phyloP scores from a whole-genome alignment of 1,140 invertebrate species.

The Pseudomyrmex sp. region DNA sequence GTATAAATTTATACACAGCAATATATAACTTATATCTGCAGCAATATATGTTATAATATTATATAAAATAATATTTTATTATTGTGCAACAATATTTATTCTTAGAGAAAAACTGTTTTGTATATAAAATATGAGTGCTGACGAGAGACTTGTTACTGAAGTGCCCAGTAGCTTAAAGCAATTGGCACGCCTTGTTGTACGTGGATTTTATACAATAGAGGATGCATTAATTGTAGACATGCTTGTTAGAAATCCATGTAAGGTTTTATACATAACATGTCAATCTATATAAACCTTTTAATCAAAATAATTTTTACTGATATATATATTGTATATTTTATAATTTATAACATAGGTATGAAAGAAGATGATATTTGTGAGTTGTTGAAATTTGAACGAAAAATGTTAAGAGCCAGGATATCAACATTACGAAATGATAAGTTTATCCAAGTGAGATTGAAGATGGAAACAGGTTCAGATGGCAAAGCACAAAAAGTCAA shows the following conservation, averaged over 20 bases:
- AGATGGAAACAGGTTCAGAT: slow-evolving; percentile 97
- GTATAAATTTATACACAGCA: too few species aligned
- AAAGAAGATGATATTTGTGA: slow-evolving; percentile 99
- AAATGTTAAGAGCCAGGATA: slow-evolving; percentile 95
- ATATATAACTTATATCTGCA: too few species aligned
- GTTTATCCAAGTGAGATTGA: slow-evolving; percentile 96
- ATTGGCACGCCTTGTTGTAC: slow-evolving; percentile 94
- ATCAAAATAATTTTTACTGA: slow-evolving; percentile 26
- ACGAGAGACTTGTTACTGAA: slow-evolving; percentile 89
- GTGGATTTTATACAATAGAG: slow-evolving; percentile 97
- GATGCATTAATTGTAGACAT: slow-evolving; percentile 98
- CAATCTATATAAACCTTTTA: neutral
- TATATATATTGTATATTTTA: slow-evolving; percentile 18
- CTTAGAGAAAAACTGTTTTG: neutral
- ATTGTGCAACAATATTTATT: slow-evolving; percentile 15
- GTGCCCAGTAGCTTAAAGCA: slow-evolving; percentile 96
- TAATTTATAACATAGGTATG: slow-evolving; percentile 88
- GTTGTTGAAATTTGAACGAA: slow-evolving; percentile 96
- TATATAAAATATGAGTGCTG: slow-evolving; percentile 77
- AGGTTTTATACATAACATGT: slow-evolving; percentile 77
- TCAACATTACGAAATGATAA: slow-evolving; percentile 95
- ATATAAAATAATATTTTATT: slow-evolving; percentile 22
- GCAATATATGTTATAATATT: too few species aligned
- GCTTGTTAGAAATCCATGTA: slow-evolving; percentile 96
- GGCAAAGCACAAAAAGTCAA: slow-evolving; percentile 98